phyloP scores from a whole-genome alignment of 2,113 vertebrate genomes.

The Eolophus roseicapilla region DNA sequence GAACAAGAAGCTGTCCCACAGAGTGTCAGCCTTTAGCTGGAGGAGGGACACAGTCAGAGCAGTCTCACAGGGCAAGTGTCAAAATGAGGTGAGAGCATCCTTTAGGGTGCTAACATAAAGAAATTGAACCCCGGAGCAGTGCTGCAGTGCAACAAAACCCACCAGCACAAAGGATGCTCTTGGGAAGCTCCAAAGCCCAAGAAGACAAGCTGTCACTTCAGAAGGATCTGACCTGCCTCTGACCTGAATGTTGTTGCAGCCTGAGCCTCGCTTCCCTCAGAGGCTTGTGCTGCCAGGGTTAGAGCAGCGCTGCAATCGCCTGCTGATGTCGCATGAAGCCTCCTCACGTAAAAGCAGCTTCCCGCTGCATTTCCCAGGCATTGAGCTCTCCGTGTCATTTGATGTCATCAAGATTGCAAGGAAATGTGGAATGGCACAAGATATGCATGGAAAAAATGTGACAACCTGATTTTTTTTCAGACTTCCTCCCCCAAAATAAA shows the following conservation, averaged over 20 bases:
- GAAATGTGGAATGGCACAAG: constrained; percentile 19
- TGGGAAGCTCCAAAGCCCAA: not conserved
- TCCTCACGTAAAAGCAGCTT: not conserved
- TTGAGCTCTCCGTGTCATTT: not conserved
- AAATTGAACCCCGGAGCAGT: fast-evolving
- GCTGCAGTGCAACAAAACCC: not conserved
- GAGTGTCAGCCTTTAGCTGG: not conserved
- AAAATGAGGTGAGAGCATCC: not conserved
- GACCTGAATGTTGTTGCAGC: constrained; percentile 16
- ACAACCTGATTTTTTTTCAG: not conserved
- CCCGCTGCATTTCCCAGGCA: constrained; percentile 34
- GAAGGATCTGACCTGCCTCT: constrained; percentile 12
- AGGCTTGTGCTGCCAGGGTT: not conserved
- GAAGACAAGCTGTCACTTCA: not conserved
- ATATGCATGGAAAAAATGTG: not conserved
- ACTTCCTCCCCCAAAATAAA: constrained; percentile 1
- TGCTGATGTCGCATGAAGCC: not conserved
- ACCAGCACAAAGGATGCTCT: not conserved
- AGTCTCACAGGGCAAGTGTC: not conserved
- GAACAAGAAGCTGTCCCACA: not conserved
- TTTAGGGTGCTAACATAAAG: not conserved
- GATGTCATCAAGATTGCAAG: not conserved
- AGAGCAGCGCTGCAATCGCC: fast-evolving
- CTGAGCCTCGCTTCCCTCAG: not conserved
- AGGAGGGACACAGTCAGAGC: not conserved